Conservation (phyloP, 2,797 vertebrate genomes). For the Muscicapa comitata region DNA sequence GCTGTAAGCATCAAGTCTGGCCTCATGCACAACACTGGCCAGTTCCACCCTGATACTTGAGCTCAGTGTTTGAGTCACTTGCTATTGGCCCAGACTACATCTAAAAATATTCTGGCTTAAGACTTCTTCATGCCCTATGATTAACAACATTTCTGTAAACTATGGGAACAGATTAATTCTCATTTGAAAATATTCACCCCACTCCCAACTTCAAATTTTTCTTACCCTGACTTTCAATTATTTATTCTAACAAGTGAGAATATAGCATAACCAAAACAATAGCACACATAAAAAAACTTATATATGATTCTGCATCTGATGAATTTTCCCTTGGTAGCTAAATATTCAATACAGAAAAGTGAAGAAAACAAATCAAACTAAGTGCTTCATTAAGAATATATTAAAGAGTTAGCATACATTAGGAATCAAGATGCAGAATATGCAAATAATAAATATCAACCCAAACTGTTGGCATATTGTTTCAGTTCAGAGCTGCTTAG, state of each 20-base stretch:
- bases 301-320: neutral
- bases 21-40: neutral
- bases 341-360: neutral
- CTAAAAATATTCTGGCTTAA: neutral
- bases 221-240: neutral
- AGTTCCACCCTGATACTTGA: neutral
- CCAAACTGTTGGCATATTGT: neutral
- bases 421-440: neutral
- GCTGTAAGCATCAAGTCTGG: neutral
- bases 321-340: neutral
- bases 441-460: neutral
- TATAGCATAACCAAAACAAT: neutral
- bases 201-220: neutral
- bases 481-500: neutral
- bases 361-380: neutral
- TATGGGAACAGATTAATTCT: neutral
- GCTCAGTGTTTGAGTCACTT: neutral
- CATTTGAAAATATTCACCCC: neutral
- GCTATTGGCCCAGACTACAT: neutral
- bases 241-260: neutral
- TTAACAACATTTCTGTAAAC: neutral
- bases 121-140: neutral
- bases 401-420: neutral
- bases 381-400: neutral
- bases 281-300: neutral